phyloP scores from a whole-genome alignment of 2,888 invertebrate genomes.

The Brenthis daphne region DNA sequence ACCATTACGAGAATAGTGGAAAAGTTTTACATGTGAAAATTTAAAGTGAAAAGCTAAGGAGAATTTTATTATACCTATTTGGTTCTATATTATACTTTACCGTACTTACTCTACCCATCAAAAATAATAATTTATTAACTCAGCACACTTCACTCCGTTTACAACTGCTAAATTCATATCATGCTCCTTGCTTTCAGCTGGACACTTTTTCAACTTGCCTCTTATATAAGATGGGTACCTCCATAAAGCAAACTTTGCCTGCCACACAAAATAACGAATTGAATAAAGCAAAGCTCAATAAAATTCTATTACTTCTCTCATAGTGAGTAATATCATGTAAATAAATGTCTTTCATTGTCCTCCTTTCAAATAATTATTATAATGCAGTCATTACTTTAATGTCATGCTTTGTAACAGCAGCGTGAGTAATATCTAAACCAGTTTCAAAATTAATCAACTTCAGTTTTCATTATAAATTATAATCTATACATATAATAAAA shows the following conservation, averaged over 20 bases:
- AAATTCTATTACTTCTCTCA: background rate
- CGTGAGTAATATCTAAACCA: constrained; percentile 5
- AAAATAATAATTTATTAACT: no score
- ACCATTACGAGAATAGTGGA: constrained; percentile 8
- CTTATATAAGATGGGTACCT: no score
- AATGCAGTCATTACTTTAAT: constrained; percentile 21
- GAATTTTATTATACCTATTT: background rate
- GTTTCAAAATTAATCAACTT: no score
- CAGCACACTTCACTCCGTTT: no score
- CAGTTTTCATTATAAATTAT: no score
- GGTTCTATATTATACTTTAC: background rate
- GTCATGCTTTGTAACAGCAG: constrained; percentile 23
- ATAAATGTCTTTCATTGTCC: background rate
- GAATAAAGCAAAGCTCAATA: background rate
- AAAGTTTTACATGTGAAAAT: constrained; percentile 15
- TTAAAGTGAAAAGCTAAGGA: constrained; percentile 2
- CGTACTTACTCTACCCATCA: no score
- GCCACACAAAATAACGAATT: no score
- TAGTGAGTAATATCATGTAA: background rate
- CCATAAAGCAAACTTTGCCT: no score
- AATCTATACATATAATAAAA: no score
- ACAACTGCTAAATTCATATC: no score
- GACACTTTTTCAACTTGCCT: no score
- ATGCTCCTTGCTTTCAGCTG: no score
- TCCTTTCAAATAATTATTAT: constrained; percentile 10